Evolutionary conservation across 1,140 invertebrate species (phyloP), one percentile per base, ranked within the genome.

Genomic region (Frieseomelitta varia): DNA sequence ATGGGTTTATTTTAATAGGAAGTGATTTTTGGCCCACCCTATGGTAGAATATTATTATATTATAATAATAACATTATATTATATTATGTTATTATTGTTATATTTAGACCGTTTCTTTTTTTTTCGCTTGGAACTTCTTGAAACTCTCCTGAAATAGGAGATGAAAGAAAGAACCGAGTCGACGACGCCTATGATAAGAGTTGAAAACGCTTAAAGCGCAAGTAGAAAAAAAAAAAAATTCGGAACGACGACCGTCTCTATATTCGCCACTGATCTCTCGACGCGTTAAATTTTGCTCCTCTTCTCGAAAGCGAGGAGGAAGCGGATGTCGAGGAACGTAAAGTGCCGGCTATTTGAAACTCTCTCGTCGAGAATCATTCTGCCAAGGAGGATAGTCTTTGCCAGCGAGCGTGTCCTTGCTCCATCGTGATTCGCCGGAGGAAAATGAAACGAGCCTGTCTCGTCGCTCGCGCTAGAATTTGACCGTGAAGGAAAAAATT

Each of bases 361-460:
- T 75, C 72, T 75, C 61, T 75, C 51, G 51, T 34, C 47, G 14
- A 30, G 71, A 47, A 75, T 74, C 79, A 51, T 81, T 81, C 71
- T 21, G 47, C 11, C 79, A 34, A 72, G 56, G 55, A 73, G 79
- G 55, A 67, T 75, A 72, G 47, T n/a, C 58, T 73, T 19, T 10
- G 19, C 63, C 17, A 14, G 0, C 53, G 24, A 34, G 58, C 47
- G 67, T 30, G 74, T 47, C 24, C 30, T 8, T 76, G 15, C 67
- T 14, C n/a, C 34, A 12, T 80, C 55, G 55, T 71, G 55, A 71
- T 71, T 61, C 68, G 79, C 47, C 47, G 27, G 21, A 27, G 27
- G 81, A 77, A 77, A 83, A 77, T 77, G 73, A 55, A 68, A 83
- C 65, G 81, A 39, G 34, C 47, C 21, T 30, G 1, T 4, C 21